These are phyloP conservation scores for Drosophila melanogaster DNA, from an alignment of 1,140 invertebrate species.

Conservation along the genomic window Release_6_plus_ISO1_MT NT_033779.5:14250501-14251000, in stretches of 20 bases:
- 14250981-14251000: conserved; percentile 36
- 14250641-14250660: conserved; percentile 37
- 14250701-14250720: conserved; percentile 13
- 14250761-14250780: conserved; percentile 3
- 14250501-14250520: conserved; percentile 37
- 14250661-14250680: conserved; percentile 37
- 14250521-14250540: conserved; percentile 63
- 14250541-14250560: conserved; percentile 53
- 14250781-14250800: not conserved
- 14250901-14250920: conserved; percentile 23
- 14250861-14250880: not conserved
- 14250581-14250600: conserved; percentile 35
- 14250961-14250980: conserved; percentile 21
- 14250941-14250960: conserved; percentile 26
- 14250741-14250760: conserved; percentile 18
- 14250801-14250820: not conserved
- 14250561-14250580: conserved; percentile 47
- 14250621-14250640: conserved; percentile 35
- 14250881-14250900: not conserved
- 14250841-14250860: not conserved
- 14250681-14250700: conserved; percentile 50
- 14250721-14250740: conserved; percentile 10
- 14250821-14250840: not conserved
- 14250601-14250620: conserved; percentile 57
- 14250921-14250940: conserved; percentile 6